Percentiles rank a stretch among this genome's conserved stretches.
These are phyloP conservation scores for Lophochroa leadbeateri DNA, from an alignment of 2,113 vertebrate species.

Conservation along the genomic window DNA sequence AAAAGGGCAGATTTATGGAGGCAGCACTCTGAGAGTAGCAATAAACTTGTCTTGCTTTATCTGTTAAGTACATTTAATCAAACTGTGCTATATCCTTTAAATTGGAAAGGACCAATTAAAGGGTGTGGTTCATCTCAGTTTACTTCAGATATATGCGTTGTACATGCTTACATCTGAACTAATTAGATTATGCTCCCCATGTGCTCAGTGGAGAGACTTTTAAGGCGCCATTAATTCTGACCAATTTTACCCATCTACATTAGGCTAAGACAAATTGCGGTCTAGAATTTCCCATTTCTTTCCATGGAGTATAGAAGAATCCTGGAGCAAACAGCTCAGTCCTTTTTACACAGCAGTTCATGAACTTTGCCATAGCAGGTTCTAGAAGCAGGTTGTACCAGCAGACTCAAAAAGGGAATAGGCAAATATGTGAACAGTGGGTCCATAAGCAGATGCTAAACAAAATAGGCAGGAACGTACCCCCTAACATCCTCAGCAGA, in stretches of 20 bases:
- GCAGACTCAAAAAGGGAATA: not conserved
- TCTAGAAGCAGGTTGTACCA: not conserved
- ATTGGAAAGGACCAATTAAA: not conserved
- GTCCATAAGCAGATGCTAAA: not conserved
- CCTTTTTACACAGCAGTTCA: not conserved
- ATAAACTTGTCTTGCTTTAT: not conserved
- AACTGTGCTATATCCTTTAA: not conserved
- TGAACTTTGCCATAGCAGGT: not conserved
- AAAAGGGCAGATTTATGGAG: not conserved
- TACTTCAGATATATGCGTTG: not conserved
- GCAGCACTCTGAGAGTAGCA: not conserved
- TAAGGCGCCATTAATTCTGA: not conserved
- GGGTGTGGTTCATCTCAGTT: not conserved
- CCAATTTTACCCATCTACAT: not conserved
- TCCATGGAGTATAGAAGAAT: not conserved
- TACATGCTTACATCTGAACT: not conserved
- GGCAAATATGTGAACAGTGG: not conserved
- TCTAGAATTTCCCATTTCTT: not conserved
- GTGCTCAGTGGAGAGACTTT: not conserved
- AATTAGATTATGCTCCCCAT: not conserved
- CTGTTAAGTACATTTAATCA: not conserved
- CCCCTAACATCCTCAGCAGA: not conserved
- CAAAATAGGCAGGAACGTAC: not conserved
- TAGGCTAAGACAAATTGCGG: not conserved
- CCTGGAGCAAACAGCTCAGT: not conserved